Percentiles rank a stretch among this genome's conserved stretches.
phyloP scores from a whole-genome alignment of 1,140 invertebrate genomes.

The Panagrolaimus sp. region DNA sequence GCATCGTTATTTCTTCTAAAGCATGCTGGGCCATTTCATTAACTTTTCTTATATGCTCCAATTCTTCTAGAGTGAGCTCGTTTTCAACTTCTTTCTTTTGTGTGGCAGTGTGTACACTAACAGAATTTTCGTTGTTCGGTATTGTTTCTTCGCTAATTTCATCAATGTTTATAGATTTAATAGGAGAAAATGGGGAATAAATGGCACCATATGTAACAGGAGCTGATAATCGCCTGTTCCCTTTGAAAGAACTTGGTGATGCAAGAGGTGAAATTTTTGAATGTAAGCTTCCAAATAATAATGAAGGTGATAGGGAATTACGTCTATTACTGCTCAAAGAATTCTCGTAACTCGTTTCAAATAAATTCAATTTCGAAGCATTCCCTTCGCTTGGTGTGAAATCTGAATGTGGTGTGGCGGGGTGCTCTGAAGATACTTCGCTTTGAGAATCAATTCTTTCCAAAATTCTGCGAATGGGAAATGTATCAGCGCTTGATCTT shows the following conservation, averaged over 20 bases:
- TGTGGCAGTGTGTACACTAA: neutral
- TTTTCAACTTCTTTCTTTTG: neutral
- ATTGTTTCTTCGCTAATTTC: neutral
- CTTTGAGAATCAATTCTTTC: slow-evolving; percentile 5
- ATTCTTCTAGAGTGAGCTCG: slow-evolving; percentile 22
- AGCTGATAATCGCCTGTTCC: neutral
- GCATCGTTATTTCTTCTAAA: neutral
- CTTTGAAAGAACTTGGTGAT: neutral
- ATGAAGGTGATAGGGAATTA: neutral
- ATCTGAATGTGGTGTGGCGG: neutral
- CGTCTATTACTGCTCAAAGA: neutral
- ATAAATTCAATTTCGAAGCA: neutral
- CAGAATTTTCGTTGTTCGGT: neutral
- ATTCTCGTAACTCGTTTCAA: neutral
- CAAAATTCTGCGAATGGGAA: neutral
- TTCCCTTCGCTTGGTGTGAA: neutral
- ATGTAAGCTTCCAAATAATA: neutral
- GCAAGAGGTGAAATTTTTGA: neutral
- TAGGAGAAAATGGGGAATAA: neutral
- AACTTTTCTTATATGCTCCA: slow-evolving; percentile 23
- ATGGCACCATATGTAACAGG: neutral
- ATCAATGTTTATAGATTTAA: neutral
- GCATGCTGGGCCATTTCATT: slow-evolving; percentile 4
- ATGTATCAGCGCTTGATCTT: neutral
- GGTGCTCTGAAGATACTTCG: slow-evolving; percentile 5